A percentile compares a stretch with the other conserved stretches of the same genome.
phyloP scores from a whole-genome alignment of 2,888 invertebrate species.

The Euzetes globulus region DNA sequence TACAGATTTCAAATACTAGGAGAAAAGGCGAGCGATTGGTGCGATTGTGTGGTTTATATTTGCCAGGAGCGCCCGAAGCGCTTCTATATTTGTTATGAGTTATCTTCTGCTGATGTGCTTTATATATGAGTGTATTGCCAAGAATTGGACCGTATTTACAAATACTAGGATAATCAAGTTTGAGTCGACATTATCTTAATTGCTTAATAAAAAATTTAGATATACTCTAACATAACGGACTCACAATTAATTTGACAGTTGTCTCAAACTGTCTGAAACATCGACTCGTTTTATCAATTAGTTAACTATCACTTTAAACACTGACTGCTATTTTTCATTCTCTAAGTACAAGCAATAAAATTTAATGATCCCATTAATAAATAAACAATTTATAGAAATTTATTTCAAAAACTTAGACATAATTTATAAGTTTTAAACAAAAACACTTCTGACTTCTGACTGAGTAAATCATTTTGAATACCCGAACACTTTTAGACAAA shows the following conservation, averaged over 20 bases:
- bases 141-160: not conserved
- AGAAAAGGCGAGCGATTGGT: not conserved
- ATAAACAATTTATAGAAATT: conserved; percentile 27
- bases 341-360: conserved; percentile 12
- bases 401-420: not conserved
- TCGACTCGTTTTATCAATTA: not conserved
- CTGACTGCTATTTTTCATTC: conserved; percentile 29
- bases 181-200: conserved; percentile 27
- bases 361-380: conserved; percentile 27
- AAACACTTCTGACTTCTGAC: not conserved
- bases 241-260: conserved; percentile 28
- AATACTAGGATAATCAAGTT: conserved; percentile 15
- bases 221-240: conserved; percentile 15
- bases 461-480: not conserved
- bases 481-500: not conserved
- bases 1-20: not conserved
- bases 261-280: conserved; percentile 17
- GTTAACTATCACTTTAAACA: conserved; percentile 28
- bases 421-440: not conserved
- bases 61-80: conserved; percentile 4
- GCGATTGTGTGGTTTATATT: not conserved
- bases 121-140: not conserved
- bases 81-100: not conserved
- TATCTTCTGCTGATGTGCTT: not conserved
- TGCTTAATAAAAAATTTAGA: conserved; percentile 31